Conservation (phyloP, 2,797 vertebrate genomes). For the Dipus sagitta region DNA sequence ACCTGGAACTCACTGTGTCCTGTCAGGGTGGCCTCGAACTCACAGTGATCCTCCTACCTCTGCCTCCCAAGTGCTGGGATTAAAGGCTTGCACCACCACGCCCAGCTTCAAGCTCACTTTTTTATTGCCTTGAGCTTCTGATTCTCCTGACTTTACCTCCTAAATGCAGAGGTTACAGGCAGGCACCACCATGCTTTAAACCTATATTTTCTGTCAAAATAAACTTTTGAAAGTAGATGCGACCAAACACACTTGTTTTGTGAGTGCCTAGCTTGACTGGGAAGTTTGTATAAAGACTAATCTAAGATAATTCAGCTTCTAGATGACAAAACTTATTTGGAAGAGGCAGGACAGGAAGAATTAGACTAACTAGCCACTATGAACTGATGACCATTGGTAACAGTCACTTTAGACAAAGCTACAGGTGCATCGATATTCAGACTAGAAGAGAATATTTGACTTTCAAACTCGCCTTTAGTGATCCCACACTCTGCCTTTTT, state of each 20-base stretch:
- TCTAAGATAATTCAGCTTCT: neutral
- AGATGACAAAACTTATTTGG: neutral
- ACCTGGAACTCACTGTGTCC: too few relatives aligned
- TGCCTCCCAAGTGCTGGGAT: too few relatives aligned
- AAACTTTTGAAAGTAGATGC: constrained; percentile 12
- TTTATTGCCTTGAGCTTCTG: neutral
- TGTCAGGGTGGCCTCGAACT: too few relatives aligned
- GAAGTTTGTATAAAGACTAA: neutral
- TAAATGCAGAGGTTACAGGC: too few relatives aligned
- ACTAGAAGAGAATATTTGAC: neutral
- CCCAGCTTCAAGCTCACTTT: too few relatives aligned
- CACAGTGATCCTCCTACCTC: too few relatives aligned
- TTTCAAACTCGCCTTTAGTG: constrained; percentile 74
- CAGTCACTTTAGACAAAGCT: neutral
- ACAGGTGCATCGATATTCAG: neutral
- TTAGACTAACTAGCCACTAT: neutral
- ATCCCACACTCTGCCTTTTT: constrained; percentile 56
- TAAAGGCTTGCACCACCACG: too few relatives aligned
- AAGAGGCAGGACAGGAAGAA: neutral
- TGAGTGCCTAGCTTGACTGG: neutral
- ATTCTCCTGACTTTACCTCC: neutral
- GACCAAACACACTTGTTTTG: neutral
- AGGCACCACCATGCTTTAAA: neutral
- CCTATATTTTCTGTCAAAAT: neutral
- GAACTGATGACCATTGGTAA: neutral